phyloP scores from a whole-genome alignment of 2,113 vertebrate species.

The Xiphorhynchus elegans region DNA sequence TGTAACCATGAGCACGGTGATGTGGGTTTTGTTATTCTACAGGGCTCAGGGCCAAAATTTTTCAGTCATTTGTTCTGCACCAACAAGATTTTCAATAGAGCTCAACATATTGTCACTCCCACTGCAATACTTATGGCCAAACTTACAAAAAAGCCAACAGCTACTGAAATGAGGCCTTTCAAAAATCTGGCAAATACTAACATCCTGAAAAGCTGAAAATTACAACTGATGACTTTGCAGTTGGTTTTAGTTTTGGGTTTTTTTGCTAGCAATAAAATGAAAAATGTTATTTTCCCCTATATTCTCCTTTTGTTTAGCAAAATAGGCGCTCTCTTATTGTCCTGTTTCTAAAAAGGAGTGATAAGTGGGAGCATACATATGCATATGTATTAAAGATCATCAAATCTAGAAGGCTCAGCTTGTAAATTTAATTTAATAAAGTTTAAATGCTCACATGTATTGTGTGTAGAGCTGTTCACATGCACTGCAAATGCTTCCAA shows the following conservation, averaged over 20 bases:
- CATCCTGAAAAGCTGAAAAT: background rate
- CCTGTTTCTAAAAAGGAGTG: background rate
- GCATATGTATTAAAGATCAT: background rate
- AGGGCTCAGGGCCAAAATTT: background rate
- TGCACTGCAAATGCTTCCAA: background rate
- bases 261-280: background rate
- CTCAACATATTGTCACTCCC: background rate
- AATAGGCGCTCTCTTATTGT: background rate
- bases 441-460: background rate
- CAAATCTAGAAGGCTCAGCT: background rate
- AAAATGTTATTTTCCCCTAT: background rate
- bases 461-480: background rate
- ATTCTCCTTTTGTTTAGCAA: background rate
- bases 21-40: background rate
- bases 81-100: background rate
- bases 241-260: background rate
- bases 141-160: background rate
- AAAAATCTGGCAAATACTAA: background rate
- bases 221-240: background rate
- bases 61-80: background rate
- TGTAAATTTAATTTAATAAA: background rate
- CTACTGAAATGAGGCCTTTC: background rate
- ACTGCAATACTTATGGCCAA: background rate
- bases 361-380: background rate
- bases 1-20: background rate